phyloP scores from a whole-genome alignment of 2,113 vertebrate genomes.

The Nothobranchius furzeri region DNA sequence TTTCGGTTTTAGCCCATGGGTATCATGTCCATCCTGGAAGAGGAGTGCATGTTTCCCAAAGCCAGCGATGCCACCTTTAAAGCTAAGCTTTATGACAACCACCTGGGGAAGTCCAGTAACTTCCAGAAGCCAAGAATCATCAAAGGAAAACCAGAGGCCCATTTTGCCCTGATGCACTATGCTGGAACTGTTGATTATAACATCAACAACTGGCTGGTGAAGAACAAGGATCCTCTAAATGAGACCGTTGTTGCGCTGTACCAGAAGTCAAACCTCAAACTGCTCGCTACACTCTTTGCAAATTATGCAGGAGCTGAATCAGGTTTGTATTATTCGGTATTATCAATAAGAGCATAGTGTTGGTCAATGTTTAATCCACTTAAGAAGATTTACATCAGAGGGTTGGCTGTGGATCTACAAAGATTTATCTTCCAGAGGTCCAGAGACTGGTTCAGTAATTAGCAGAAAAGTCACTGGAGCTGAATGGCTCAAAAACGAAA shows the following conservation, averaged over 20 bases:
- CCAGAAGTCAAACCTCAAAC: constrained; percentile 84
- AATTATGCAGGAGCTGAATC: constrained; percentile 81
- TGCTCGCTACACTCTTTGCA: constrained; percentile 80
- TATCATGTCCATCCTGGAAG: constrained; percentile 83
- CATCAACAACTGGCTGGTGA: constrained; percentile 86
- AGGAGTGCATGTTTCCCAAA: constrained; percentile 82
- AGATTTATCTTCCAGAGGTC: no score
- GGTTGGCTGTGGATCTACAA: neutral
- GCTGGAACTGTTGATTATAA: constrained; percentile 90
- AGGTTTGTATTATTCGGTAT: constrained; percentile 64
- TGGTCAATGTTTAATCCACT: no score
- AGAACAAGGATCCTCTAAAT: constrained; percentile 88
- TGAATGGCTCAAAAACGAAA: no score
- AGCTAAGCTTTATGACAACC: constrained; percentile 83
- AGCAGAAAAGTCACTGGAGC: no score
- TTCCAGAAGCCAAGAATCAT: constrained; percentile 85
- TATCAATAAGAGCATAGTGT: no score
- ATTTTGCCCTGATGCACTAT: constrained; percentile 85
- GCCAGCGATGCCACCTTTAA: constrained; percentile 80
- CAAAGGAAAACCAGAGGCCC: constrained; percentile 85
- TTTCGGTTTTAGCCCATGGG: constrained; percentile 75
- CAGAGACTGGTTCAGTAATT: no score
- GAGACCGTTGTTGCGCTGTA: constrained; percentile 86
- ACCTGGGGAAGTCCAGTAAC: constrained; percentile 80
- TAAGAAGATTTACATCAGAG: neutral